These are phyloP conservation scores for Phytoseiulus persimilis DNA, from an alignment of 2,888 invertebrate species.

Conservation along the genomic window DNA sequence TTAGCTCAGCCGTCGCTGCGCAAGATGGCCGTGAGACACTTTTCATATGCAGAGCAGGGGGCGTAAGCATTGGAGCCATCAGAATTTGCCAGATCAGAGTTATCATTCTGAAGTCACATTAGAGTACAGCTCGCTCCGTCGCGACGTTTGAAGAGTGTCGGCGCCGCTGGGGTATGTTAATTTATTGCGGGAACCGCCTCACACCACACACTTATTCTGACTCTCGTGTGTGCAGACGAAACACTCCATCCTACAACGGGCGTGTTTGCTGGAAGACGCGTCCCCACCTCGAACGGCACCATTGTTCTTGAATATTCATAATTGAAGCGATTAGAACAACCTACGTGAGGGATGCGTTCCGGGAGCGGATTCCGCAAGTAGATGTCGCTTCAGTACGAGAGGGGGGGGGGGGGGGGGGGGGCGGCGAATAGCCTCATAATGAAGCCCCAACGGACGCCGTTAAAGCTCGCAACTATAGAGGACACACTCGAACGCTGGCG, in stretches of 20 bases:
- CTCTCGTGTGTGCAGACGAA: no score
- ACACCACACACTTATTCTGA: no score
- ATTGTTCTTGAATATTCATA: neutral
- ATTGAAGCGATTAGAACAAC: neutral
- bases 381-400: neutral
- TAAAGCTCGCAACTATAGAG: neutral
- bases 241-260: no score
- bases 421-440: neutral
- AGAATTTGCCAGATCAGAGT: neutral
- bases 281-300: no score
- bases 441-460: neutral
- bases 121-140: neutral
- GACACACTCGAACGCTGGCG: no score
- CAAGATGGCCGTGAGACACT: no score
- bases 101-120: neutral
- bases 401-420: no score
- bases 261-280: no score
- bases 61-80: neutral
- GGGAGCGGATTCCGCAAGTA: neutral
- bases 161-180: neutral
- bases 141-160: neutral
- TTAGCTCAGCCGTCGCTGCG: no score
- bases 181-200: neutral
- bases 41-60: neutral
- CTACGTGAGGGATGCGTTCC: neutral